Percentiles rank a stretch among this genome's conserved stretches.
Evolutionary conservation across 2,113 vertebrate genomes (phyloP).

Genomic region (Desmodus rotundus): DNA sequence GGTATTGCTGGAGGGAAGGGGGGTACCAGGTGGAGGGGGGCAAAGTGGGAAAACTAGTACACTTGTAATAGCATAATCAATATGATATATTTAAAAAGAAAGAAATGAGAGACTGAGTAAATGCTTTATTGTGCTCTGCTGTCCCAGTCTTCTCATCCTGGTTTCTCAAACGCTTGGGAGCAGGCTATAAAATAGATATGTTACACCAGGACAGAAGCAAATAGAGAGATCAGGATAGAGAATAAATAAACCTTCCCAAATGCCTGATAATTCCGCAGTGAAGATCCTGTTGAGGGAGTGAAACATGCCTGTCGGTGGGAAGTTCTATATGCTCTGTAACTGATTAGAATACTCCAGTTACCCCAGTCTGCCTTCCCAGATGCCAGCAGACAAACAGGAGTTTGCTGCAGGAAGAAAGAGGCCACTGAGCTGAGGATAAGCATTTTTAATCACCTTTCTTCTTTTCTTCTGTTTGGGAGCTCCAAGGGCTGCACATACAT

Average conservation of each 20-base stretch:
- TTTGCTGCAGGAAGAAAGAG: conserved; percentile 11
- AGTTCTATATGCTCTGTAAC: neutral
- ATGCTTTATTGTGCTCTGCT: neutral
- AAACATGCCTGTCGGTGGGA: neutral
- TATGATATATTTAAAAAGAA: too few species aligned
- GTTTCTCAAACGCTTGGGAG: neutral
- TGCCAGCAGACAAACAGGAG: neutral
- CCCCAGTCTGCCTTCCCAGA: neutral
- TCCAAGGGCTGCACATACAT: neutral
- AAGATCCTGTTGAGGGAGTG: neutral
- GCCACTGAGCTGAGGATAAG: neutral
- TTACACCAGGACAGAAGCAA: neutral
- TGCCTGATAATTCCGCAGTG: neutral
- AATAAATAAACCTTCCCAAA: neutral
- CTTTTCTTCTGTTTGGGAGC: neutral
- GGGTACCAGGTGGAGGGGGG: too few species aligned
- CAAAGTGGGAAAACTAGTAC: too few species aligned
- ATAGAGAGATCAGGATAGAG: neutral
- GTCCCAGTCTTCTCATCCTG: neutral
- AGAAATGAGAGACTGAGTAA: neutral
- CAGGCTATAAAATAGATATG: neutral
- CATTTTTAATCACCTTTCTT: conserved; percentile 29
- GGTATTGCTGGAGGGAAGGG: too few species aligned
- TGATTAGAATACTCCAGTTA: neutral
- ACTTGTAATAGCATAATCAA: too few species aligned